Percentiles rank a stretch among this genome's conserved stretches.
Conservation (phyloP, 2,113 vertebrate genomes). For the Sinocyclocheilus anshuiensis region DNA sequence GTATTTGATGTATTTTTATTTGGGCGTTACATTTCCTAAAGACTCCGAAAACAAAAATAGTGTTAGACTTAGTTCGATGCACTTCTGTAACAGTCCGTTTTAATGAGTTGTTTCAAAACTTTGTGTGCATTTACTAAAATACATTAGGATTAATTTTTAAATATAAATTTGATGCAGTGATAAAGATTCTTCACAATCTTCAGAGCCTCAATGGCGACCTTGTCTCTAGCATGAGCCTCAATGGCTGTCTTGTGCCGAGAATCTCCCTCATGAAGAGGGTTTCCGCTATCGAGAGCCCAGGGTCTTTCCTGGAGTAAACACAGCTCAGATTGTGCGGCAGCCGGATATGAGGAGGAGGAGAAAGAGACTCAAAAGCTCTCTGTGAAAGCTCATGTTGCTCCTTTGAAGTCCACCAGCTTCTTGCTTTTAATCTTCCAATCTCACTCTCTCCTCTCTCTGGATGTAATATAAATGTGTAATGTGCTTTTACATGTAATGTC, state of each 20-base stretch:
- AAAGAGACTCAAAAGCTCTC: slow-evolving; percentile 23
- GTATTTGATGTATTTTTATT: too few relatives aligned
- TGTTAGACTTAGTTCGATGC: too few relatives aligned
- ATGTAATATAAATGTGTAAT: slow-evolving; percentile 34
- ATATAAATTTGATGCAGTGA: neutral
- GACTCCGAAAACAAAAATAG: too few relatives aligned
- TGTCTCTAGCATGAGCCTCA: slow-evolving; percentile 15
- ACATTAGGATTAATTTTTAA: neutral
- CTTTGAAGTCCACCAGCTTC: slow-evolving; percentile 26
- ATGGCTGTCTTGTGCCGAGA: slow-evolving; percentile 24
- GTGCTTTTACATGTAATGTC: slow-evolving; percentile 3
- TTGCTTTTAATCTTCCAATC: slow-evolving; percentile 22
- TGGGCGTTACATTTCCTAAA: too few relatives aligned
- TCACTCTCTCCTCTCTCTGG: neutral
- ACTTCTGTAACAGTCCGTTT: neutral
- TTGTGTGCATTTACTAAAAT: neutral
- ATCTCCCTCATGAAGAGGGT: slow-evolving; percentile 19
- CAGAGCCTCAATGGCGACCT: slow-evolving; percentile 28
- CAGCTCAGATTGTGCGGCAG: slow-evolving; percentile 42
- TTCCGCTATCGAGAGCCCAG: slow-evolving; percentile 16
- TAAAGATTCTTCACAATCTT: neutral
- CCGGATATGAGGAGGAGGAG: slow-evolving; percentile 29
- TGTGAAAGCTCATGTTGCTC: slow-evolving; percentile 35
- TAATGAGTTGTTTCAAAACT: neutral
- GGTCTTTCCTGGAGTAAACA: slow-evolving; percentile 27